phyloP scores from a whole-genome alignment of 2,113 vertebrate genomes.

The Miniopterus natalensis region DNA sequence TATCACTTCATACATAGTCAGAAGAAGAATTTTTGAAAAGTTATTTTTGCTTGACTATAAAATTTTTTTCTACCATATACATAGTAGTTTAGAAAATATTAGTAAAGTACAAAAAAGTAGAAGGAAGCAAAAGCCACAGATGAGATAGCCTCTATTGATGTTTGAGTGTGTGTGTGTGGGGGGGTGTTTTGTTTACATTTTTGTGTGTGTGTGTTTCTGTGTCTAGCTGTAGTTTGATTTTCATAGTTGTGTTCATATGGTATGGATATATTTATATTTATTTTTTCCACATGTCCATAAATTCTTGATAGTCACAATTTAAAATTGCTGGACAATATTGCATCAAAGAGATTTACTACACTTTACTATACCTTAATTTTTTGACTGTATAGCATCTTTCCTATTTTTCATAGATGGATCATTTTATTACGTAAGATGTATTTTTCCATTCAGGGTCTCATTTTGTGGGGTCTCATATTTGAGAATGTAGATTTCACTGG shows the following conservation, averaged over 20 bases:
- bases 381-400: neutral
- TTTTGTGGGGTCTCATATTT: neutral
- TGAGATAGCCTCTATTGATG: neutral
- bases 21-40: neutral
- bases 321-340: neutral
- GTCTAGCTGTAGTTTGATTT: slow-evolving; percentile 46
- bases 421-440: neutral
- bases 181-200: neutral
- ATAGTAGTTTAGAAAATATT: neutral
- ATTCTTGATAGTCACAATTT: slow-evolving; percentile 9
- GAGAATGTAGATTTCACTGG: neutral
- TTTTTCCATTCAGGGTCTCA: neutral
- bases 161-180: neutral
- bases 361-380: neutral
- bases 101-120: neutral
- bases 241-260: neutral
- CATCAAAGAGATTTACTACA: neutral
- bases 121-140: slow-evolving; percentile 1
- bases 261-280: neutral
- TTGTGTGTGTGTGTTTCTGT: neutral
- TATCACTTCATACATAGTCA: neutral
- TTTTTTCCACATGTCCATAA: neutral
- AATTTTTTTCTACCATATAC: neutral
- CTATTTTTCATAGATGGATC: neutral
- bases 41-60: neutral